Conservation (phyloP, 53 echinoderm and acorn worm species). For the Apostichopus leukothele region DNA sequence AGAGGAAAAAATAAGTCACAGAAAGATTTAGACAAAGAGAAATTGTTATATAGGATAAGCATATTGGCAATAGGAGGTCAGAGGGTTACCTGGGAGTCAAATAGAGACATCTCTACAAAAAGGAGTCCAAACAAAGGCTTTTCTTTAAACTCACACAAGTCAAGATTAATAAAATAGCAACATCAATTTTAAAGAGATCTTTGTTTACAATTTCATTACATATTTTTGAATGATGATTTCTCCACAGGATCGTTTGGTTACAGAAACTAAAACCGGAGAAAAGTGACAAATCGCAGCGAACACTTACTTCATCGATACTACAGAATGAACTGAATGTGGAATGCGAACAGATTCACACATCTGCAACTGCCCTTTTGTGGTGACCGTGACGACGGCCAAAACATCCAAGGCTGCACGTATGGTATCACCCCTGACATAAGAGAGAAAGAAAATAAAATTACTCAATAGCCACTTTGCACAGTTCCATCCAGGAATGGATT, state of each 20-base stretch:
- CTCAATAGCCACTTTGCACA: too few relatives aligned
- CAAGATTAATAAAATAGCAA: too few relatives aligned
- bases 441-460: neutral
- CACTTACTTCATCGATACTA: slow-evolving; percentile 88
- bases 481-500: too few relatives aligned
- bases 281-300: neutral
- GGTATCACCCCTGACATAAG: slow-evolving; percentile 67
- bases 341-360: slow-evolving; percentile 81
- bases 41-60: too few relatives aligned
- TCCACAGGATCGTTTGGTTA: too few relatives aligned
- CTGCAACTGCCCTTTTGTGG: slow-evolving; percentile 80
- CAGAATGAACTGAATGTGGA: slow-evolving; percentile 58
- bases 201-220: too few relatives aligned
- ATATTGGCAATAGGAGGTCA: too few relatives aligned
- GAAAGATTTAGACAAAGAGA: neutral
- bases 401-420: slow-evolving; percentile 86
- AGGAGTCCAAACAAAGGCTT: neutral
- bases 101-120: neutral
- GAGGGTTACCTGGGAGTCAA: too few relatives aligned
- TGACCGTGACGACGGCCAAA: slow-evolving; percentile 76
- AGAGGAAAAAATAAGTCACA: neutral
- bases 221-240: too few relatives aligned
- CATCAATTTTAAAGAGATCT: too few relatives aligned
- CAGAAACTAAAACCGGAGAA: too few relatives aligned
- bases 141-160: neutral